Conservation (phyloP, 2,113 vertebrate genomes). For the Theropithecus gelada region DNA sequence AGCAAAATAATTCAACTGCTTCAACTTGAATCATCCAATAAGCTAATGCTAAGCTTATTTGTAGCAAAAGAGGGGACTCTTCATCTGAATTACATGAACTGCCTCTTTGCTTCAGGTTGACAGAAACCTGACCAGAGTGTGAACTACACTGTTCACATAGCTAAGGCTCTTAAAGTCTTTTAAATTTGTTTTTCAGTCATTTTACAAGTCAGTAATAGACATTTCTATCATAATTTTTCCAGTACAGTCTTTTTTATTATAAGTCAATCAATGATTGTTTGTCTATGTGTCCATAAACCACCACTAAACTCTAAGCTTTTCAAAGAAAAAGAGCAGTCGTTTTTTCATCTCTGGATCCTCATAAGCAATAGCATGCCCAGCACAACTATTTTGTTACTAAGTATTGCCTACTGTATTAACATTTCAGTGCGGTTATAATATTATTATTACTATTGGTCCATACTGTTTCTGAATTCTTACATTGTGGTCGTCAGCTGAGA, state of each 20-base stretch:
- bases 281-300: neutral
- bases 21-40: neutral
- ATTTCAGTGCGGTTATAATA: neutral
- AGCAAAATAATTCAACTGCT: constrained; percentile 15
- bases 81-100: neutral
- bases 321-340: neutral
- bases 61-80: neutral
- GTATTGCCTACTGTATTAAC: neutral
- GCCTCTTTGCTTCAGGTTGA: neutral
- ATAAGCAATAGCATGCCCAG: neutral
- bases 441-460: neutral
- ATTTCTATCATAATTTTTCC: neutral
- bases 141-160: neutral
- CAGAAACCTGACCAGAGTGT: neutral
- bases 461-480: neutral
- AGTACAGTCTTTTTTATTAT: neutral
- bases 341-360: neutral
- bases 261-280: constrained; percentile 19
- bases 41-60: neutral
- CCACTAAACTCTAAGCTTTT: neutral
- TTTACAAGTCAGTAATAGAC: neutral
- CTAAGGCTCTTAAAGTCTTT: neutral
- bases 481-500: neutral
- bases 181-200: neutral
- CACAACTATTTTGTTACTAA: constrained; percentile 9